phyloP scores from a whole-genome alignment of 1,140 invertebrate genomes.

The Proctacanthus coquilletti region DNA sequence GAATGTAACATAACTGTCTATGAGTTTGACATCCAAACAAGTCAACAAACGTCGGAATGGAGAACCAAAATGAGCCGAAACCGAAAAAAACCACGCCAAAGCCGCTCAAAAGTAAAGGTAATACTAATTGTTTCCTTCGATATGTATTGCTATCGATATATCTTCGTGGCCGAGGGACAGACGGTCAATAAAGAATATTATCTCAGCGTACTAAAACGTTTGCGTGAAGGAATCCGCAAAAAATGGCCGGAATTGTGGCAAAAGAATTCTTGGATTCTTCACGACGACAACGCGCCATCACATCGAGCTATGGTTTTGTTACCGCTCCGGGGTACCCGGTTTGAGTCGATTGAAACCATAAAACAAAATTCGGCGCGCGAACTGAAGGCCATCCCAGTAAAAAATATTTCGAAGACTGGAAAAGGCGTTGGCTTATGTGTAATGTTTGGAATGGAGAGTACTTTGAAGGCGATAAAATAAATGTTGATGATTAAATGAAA shows the following conservation, averaged over 20 bases:
- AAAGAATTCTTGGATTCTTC: too few relatives aligned
- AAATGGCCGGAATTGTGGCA: too few relatives aligned
- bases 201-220: too few relatives aligned
- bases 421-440: too few relatives aligned
- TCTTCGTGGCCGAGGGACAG: slow-evolving; percentile 16
- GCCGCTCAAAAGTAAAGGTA: slow-evolving; percentile 16
- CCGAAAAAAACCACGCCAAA: slow-evolving; percentile 15
- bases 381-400: background rate
- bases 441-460: background rate
- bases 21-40: slow-evolving; percentile 1
- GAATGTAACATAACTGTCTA: slow-evolving; percentile 2
- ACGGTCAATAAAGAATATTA: too few relatives aligned
- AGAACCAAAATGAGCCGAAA: slow-evolving; percentile 6
- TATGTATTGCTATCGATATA: slow-evolving; percentile 12
- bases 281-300: too few relatives aligned
- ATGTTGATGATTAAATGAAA: slow-evolving; percentile 1
- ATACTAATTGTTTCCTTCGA: slow-evolving; percentile 24
- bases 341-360: too few relatives aligned
- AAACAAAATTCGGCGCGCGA: background rate
- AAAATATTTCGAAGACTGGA: background rate
- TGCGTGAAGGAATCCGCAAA: too few relatives aligned
- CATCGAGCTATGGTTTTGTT: too few relatives aligned
- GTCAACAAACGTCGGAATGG: slow-evolving; percentile 14
- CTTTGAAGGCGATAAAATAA: background rate
- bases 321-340: too few relatives aligned